phyloP scores from a whole-genome alignment of 2,888 invertebrate species.

The Hydrotaea cyrtoneurina region DNA sequence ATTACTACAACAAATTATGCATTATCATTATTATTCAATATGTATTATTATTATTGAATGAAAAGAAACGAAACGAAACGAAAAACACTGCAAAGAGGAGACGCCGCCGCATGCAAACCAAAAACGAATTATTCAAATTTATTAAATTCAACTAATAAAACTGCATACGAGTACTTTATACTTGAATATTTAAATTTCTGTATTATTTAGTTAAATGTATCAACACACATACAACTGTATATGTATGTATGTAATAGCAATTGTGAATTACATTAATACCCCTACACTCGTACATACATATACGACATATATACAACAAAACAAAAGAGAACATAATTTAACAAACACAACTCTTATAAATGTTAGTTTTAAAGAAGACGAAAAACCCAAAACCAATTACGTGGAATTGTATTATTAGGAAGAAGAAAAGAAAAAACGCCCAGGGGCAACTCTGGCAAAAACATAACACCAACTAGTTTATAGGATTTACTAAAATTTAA shows the following conservation, averaged over 20 bases:
- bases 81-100: background rate
- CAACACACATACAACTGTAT: background rate
- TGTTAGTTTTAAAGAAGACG: conserved; percentile 51
- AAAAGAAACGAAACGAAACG: background rate
- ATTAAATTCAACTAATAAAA: background rate
- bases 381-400: background rate
- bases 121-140: background rate
- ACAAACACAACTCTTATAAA: conserved; percentile 49
- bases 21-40: background rate
- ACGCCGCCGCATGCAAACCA: background rate
- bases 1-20: background rate
- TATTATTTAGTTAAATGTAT: conserved; percentile 24
- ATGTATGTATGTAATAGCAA: conserved; percentile 19
- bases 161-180: background rate
- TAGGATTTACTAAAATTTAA: conserved; percentile 49
- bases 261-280: background rate
- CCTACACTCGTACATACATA: background rate
- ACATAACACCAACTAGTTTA: conserved; percentile 68
- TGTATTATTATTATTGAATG: background rate
- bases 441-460: conserved; percentile 49
- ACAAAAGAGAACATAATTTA: background rate
- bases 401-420: conserved; percentile 45
- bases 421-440: conserved; percentile 21
- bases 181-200: background rate
- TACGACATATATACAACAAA: background rate